Percentiles rank a stretch among this genome's conserved stretches.
phyloP scores from a whole-genome alignment of 2,797 vertebrate genomes.

The Sebastes minor region DNA sequence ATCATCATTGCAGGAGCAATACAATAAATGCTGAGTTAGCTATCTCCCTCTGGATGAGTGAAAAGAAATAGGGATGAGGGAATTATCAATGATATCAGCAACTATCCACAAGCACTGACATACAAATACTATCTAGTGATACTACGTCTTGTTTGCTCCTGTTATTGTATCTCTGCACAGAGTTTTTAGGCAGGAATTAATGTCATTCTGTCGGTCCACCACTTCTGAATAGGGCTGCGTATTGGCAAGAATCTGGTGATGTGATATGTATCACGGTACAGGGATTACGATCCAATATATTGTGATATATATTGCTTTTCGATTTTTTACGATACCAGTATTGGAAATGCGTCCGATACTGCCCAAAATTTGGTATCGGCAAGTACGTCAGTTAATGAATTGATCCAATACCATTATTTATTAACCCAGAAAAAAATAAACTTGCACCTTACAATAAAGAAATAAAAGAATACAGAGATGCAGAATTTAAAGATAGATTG shows the following conservation, averaged over 20 bases:
- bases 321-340: too few relatives aligned
- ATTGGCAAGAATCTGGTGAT: too few relatives aligned
- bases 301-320: too few relatives aligned
- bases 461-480: too few relatives aligned
- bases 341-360: too few relatives aligned
- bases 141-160: not conserved
- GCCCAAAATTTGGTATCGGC: too few relatives aligned
- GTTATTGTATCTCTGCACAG: not conserved
- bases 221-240: not conserved
- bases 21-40: slow-evolving; percentile 3
- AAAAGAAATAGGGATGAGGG: not conserved
- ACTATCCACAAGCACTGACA: not conserved
- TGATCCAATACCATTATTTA: too few relatives aligned
- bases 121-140: slow-evolving; percentile 1
- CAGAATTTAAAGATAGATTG: too few relatives aligned
- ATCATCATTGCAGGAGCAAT: not conserved
- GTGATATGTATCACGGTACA: too few relatives aligned
- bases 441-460: too few relatives aligned
- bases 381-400: fast-evolving
- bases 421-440: too few relatives aligned
- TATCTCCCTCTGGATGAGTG: not conserved
- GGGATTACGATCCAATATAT: too few relatives aligned
- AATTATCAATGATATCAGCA: slow-evolving; percentile 37
- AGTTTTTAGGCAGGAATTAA: not conserved
- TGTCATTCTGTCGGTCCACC: not conserved